Conservation (phyloP, 2,113 vertebrate species). For the Chroicocephalus ridibundus region DNA sequence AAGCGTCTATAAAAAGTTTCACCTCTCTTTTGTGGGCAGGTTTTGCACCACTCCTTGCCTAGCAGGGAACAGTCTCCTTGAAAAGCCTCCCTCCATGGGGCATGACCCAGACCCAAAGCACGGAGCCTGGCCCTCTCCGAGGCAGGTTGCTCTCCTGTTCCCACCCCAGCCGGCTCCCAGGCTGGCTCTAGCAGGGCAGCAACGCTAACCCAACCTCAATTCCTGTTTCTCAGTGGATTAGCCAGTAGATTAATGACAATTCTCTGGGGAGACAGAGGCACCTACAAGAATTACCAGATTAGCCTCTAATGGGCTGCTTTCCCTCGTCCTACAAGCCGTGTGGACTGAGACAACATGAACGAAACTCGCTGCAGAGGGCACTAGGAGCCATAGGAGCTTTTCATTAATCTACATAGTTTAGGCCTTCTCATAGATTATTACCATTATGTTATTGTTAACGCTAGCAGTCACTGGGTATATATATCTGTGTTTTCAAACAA, state of each 20-base stretch:
- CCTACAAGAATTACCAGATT: not conserved
- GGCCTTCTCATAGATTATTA: not conserved
- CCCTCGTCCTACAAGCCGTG: not conserved
- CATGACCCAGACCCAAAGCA: rapidly evolving
- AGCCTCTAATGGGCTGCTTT: not conserved
- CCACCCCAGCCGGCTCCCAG: not conserved
- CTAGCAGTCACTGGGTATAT: not conserved
- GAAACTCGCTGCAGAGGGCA: not conserved
- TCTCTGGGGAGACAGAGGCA: not conserved
- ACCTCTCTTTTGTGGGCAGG: not conserved
- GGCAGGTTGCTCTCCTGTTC: not conserved
- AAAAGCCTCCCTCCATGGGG: not conserved
- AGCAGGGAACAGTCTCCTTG: not conserved
- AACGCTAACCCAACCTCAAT: not conserved
- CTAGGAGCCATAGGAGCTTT: not conserved
- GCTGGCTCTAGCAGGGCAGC: not conserved
- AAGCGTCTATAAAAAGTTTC: not conserved
- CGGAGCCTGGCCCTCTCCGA: not conserved
- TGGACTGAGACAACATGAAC: not conserved
- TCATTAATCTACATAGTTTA: not conserved
- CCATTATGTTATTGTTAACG: not conserved
- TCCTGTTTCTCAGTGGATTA: not conserved
- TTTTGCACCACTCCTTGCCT: not conserved
- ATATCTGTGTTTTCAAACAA: conserved; percentile 21
- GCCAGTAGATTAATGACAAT: not conserved